Base-by-base conservation (phyloP, 2,113 vertebrate species). In the Electrona antarctica region DNA sequence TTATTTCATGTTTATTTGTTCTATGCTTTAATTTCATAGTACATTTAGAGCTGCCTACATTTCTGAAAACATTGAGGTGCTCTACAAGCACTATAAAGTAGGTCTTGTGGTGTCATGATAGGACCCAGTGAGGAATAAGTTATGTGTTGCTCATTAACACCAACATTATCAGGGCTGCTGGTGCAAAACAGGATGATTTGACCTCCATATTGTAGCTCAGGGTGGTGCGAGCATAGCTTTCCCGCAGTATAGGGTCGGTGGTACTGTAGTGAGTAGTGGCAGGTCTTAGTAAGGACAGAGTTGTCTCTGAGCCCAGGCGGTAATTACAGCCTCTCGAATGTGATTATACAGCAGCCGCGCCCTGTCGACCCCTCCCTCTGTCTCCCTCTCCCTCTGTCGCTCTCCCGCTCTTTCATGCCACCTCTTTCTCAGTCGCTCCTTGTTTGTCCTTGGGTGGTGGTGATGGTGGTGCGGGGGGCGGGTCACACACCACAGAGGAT, bases 251-350 rank as follows among this genome's bases (percentile, higher is more conserved):
- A 69, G 82, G 86, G 74, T 87, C 79, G 79, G 76, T 77, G 87
- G 81, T 41, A 41, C 33, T 41, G 33, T 41, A 41, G 33, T 84
- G 68, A 71, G 60, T 74, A 66, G 69, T 83, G 80, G 79, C 80
- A 75, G 55, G 11, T 78, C 67, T 65, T 52, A 81, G 77, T 76
- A 67, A 76, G 77, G 72, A 76, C 74, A 59, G 73, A 82, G 89
- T 90, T 87, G 89, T 92, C 83, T 91, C 75, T 72, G 86, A 89
- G 89, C 88, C 88, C 82, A 81, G 85, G 87, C 80, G 10, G 90
- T 93, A 93, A 93, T 94, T 93, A 91, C 87, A 91, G 88, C 86
- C 88, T 92, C 89, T 90, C 79, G 59, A 83, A 91, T 90, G 87
- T 91, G 91, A 93, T 93, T 93, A 93, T 85, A 91, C 85, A 88